Evolutionary conservation across 2,113 vertebrate genomes (phyloP).

Genomic region (Ageneiosus marmoratus): DNA sequence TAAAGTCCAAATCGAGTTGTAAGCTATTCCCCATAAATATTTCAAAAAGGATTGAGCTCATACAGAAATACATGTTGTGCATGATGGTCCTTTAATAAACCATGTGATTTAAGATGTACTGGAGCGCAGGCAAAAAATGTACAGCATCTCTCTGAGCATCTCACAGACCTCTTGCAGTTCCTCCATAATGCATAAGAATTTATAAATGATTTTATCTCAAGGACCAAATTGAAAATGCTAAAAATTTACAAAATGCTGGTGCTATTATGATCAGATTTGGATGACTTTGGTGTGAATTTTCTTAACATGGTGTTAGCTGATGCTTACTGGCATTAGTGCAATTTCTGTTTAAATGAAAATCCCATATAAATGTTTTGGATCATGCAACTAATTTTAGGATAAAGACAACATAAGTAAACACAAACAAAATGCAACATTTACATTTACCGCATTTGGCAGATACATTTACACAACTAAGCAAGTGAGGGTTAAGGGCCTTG

Average conservation of each 20-base stretch:
- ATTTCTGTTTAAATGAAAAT: no score
- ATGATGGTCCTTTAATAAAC: background rate
- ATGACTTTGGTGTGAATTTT: background rate
- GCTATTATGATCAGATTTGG: background rate
- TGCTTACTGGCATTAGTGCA: no score
- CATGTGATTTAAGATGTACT: conserved; percentile 3
- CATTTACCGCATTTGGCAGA: no score
- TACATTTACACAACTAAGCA: no score
- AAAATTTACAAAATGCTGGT: background rate
- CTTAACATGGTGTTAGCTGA: background rate
- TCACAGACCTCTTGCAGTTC: background rate
- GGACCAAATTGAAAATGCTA: background rate
- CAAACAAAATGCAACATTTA: no score
- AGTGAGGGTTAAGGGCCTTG: no score
- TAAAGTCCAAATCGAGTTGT: background rate
- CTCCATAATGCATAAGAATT: conserved; percentile 12
- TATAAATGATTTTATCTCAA: background rate
- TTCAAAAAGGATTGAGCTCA: background rate
- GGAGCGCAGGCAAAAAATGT: background rate
- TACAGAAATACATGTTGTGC: background rate
- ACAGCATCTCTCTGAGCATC: background rate
- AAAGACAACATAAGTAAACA: no score
- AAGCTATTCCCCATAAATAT: background rate
- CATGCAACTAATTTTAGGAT: no score
- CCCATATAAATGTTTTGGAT: no score